A percentile compares a stretch with the other conserved stretches of the same genome.
phyloP scores from a whole-genome alignment of 2,797 vertebrate species.

The Etheostoma nigrum region DNA sequence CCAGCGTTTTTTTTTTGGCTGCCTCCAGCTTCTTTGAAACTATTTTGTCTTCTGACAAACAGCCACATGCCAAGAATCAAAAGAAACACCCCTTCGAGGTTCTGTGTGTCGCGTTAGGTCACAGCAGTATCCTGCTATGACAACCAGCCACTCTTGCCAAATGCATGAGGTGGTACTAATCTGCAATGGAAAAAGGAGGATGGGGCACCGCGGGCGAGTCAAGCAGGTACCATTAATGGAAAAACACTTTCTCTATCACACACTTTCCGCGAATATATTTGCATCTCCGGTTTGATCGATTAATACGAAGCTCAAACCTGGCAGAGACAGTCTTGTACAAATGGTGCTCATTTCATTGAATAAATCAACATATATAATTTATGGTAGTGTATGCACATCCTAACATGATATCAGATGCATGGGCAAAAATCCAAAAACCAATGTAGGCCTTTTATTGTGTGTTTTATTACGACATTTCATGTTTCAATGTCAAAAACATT shows the following conservation, averaged over 20 bases:
- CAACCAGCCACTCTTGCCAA: too few species aligned
- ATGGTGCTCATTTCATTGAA: constrained; percentile 6
- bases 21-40: too few species aligned
- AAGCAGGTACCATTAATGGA: too few species aligned
- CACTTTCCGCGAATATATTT: constrained; percentile 1
- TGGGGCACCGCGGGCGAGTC: too few species aligned
- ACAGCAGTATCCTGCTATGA: too few species aligned
- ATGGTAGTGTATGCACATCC: background rate
- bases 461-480: background rate
- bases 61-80: too few species aligned
- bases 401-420: background rate
- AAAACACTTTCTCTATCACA: background rate
- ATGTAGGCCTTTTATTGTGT: background rate
- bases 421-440: background rate
- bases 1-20: too few species aligned
- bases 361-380: background rate
- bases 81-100: too few species aligned
- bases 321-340: background rate
- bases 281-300: background rate
- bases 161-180: too few species aligned
- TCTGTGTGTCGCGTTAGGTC: too few species aligned
- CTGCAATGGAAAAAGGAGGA: too few species aligned
- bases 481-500: background rate
- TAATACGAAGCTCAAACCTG: constrained; percentile 5
- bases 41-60: too few species aligned